These are phyloP conservation scores for Sebastolobus altivelis DNA, from an alignment of 2,797 vertebrate genomes.

Conservation along the genomic window DNA sequence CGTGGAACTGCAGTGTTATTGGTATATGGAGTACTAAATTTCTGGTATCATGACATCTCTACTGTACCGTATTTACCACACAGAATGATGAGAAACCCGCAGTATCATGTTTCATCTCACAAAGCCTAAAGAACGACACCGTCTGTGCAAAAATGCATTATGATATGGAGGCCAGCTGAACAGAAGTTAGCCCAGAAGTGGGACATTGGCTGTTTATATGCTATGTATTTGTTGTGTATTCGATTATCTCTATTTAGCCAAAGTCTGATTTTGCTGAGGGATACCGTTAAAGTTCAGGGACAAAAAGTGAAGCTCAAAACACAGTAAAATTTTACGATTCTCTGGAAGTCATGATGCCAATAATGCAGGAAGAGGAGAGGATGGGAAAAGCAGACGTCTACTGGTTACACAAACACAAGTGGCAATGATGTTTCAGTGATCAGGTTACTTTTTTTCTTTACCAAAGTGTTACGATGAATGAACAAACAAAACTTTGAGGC, in stretches of 20 bases:
- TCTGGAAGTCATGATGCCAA: not conserved
- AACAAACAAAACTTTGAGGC: slow-evolving; percentile 37
- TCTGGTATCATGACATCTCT: too few species aligned
- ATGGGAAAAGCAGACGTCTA: slow-evolving; percentile 17
- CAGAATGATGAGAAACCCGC: not conserved
- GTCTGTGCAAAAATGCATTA: not conserved
- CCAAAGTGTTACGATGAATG: slow-evolving; percentile 35
- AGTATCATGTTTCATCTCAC: not conserved
- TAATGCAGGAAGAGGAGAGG: not conserved
- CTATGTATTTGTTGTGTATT: not conserved
- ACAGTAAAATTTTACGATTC: not conserved
- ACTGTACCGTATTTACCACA: not conserved
- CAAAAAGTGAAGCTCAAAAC: not conserved
- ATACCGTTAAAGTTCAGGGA: not conserved
- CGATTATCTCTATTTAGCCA: not conserved
- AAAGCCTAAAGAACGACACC: not conserved
- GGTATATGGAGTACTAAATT: too few species aligned
- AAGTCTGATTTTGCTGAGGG: not conserved
- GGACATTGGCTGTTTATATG: not conserved
- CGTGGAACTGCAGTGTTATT: too few species aligned
- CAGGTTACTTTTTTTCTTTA: slow-evolving; percentile 33
- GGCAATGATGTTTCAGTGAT: slow-evolving; percentile 17
- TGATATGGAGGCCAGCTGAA: not conserved
- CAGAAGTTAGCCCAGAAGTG: not conserved
- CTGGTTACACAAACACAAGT: slow-evolving; percentile 24